A percentile compares a stretch with the other conserved stretches of the same genome.
Evolutionary conservation across 2,113 vertebrate species (phyloP).

Genomic region (Tragelaphus strepsiceros): DNA sequence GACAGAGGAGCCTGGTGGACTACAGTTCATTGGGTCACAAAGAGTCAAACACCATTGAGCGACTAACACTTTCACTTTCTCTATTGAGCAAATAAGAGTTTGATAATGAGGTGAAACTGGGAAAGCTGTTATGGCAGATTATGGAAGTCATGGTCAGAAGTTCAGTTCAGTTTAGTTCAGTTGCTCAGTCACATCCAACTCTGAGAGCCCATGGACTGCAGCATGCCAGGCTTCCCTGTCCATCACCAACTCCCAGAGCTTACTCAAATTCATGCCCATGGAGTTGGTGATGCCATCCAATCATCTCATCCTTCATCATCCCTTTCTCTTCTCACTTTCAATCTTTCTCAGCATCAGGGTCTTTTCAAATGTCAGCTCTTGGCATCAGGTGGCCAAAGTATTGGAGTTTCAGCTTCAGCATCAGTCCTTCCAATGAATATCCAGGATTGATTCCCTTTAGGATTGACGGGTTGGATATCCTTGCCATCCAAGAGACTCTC

Average conservation of each 20-base stretch:
- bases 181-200: not conserved
- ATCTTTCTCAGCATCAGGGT: not conserved
- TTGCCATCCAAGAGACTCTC: not conserved
- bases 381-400: not conserved
- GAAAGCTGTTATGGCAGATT: not conserved
- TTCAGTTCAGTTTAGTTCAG: not conserved
- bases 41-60: not conserved
- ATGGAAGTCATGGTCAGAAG: not conserved
- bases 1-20: not conserved
- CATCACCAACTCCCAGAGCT: not conserved
- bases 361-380: not conserved
- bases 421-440: not conserved
- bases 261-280: not conserved
- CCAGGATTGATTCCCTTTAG: not conserved
- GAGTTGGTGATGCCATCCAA: not conserved
- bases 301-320: not conserved
- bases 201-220: not conserved
- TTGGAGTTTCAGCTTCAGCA: not conserved
- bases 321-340: not conserved
- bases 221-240: not conserved
- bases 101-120: not conserved
- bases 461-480: not conserved
- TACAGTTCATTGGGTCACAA: not conserved
- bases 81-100: not conserved
- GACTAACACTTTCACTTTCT: not conserved